These are phyloP conservation scores for Hypercompe scribonia DNA, from an alignment of 2,888 invertebrate genomes.

Conservation along the genomic window DNA sequence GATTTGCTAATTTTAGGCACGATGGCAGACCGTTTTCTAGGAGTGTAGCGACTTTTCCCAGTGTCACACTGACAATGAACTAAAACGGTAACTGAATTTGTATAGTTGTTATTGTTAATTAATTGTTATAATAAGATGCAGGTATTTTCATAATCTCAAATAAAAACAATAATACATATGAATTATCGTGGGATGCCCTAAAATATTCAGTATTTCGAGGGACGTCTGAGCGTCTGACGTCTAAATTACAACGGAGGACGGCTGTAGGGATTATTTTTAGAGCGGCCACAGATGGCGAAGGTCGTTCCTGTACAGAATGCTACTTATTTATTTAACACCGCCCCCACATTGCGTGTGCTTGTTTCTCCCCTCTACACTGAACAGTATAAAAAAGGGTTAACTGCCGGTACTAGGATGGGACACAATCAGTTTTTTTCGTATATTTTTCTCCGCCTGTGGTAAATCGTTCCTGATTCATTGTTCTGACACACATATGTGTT, in stretches of 20 bases:
- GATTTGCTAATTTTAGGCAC: not conserved
- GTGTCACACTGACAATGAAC: not conserved
- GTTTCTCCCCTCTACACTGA: constrained; percentile 59
- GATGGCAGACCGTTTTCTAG: too few species aligned
- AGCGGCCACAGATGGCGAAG: constrained; percentile 79
- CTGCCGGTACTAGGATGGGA: constrained; percentile 30
- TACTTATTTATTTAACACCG: constrained; percentile 78
- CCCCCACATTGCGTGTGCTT: constrained; percentile 64
- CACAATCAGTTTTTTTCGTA: constrained; percentile 42
- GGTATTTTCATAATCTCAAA: constrained; percentile 26
- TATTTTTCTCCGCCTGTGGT: constrained; percentile 35
- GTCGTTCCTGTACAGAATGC: constrained; percentile 71
- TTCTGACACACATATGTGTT: constrained; percentile 42
- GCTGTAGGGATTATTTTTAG: constrained; percentile 71
- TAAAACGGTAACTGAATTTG: too few species aligned
- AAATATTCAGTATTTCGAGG: constrained; percentile 59
- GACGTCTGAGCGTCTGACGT: constrained; percentile 43
- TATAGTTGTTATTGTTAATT: not conserved
- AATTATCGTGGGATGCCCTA: constrained; percentile 51
- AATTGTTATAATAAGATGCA: not conserved
- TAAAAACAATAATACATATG: constrained; percentile 34
- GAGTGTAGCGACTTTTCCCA: too few species aligned
- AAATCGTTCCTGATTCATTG: constrained; percentile 34
- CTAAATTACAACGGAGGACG: constrained; percentile 51
- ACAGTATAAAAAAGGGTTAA: constrained; percentile 50